Percentiles rank a stretch among this genome's conserved stretches.
Evolutionary conservation across 2,113 vertebrate genomes (phyloP).

Genomic region (Nicator chloris): DNA sequence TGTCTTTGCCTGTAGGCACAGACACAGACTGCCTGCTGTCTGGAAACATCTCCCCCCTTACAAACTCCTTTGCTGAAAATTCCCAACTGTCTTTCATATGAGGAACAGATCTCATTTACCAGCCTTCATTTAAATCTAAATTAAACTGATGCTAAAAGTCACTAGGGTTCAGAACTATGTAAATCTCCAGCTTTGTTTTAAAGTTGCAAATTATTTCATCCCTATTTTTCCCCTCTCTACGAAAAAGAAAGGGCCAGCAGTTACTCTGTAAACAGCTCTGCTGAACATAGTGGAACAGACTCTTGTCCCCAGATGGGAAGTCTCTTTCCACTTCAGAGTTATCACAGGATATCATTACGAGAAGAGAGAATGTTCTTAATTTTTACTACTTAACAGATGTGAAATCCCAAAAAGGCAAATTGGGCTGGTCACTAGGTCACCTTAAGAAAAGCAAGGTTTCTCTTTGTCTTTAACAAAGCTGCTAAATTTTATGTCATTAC

Average conservation of each 20-base stretch:
- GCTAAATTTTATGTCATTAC: neutral
- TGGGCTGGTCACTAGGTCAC: neutral
- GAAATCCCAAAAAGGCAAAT: neutral
- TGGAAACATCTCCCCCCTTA: neutral
- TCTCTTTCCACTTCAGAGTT: neutral
- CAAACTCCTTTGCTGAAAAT: slow-evolving; percentile 11
- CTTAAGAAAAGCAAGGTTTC: neutral
- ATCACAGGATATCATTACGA: neutral
- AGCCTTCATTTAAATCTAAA: slow-evolving; percentile 54
- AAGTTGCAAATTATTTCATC: neutral
- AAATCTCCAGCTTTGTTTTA: slow-evolving; percentile 8
- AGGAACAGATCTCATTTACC: slow-evolving; percentile 36
- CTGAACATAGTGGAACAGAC: neutral
- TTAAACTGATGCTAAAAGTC: slow-evolving; percentile 33
- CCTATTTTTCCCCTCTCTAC: neutral
- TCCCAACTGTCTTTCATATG: neutral
- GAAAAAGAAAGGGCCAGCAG: neutral
- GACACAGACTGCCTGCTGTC: slow-evolving; percentile 41
- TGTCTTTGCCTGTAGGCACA: slow-evolving; percentile 31
- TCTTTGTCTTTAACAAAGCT: neutral
- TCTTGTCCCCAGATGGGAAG: neutral
- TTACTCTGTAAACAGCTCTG: neutral
- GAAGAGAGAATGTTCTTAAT: neutral
- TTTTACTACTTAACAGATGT: neutral
- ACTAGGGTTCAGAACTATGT: neutral